A percentile compares a stretch with the other conserved stretches of the same genome.
Conservation (phyloP, 1,140 invertebrate species). For the Pseudomyrmex concolor region DNA sequence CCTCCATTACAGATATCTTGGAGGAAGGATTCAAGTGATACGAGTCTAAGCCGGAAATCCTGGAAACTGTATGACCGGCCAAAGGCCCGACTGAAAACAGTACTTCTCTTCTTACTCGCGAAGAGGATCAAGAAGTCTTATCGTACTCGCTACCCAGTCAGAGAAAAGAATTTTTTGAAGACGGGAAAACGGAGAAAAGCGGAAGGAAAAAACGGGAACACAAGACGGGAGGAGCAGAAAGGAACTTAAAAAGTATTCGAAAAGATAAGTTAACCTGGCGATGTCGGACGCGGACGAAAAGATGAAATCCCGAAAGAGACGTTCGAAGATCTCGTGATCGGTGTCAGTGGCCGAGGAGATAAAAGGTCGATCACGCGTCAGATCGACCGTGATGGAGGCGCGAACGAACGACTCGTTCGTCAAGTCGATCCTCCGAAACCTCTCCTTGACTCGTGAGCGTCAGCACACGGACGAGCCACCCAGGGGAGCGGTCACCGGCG, state of each 20-base stretch:
- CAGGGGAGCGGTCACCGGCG: constrained; percentile 14
- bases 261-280: constrained; percentile 26
- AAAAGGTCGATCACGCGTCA: constrained; percentile 54
- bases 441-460: constrained; percentile 23
- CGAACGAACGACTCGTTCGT: constrained; percentile 47
- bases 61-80: constrained; percentile 49
- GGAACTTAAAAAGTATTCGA: background rate
- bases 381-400: constrained; percentile 51
- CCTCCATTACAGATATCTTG: constrained; percentile 64
- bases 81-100: constrained; percentile 46
- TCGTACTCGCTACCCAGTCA: constrained; percentile 31
- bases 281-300: constrained; percentile 52
- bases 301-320: constrained; percentile 57
- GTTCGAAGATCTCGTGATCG: constrained; percentile 74
- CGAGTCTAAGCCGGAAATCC: constrained; percentile 37
- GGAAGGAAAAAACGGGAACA: constrained; percentile 1
- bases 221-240: constrained; percentile 22
- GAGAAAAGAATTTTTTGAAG: constrained; percentile 10
- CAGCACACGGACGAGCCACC: constrained; percentile 31
- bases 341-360: constrained; percentile 35
- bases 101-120: constrained; percentile 51
- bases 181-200: background rate
- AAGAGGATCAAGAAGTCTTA: constrained; percentile 50
- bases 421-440: constrained; percentile 56
- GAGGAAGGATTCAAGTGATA: constrained; percentile 63